Base-by-base conservation (phyloP, 2,888 invertebrate species). In the Melanchra persicariae region DNA sequence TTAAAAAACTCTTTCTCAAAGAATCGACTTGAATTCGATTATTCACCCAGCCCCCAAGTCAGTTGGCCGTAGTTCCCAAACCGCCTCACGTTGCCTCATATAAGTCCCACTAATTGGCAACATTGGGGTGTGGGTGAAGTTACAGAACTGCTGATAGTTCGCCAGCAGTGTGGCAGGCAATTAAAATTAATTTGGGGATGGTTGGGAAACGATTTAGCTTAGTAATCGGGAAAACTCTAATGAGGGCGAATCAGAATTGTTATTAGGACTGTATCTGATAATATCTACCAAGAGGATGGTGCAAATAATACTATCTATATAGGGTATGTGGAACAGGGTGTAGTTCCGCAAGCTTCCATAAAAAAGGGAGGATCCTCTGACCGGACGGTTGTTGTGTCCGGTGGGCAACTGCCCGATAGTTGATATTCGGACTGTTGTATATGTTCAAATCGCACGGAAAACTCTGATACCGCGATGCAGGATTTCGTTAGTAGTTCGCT, bases 31-130 rank as follows among this genome's bases (percentile, higher is more conserved):
- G 30, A 61, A 61, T 37, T 17, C 49, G 10, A 57, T 45, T n/a
- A 8, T 40, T 54, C n/a, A 34, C 22, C 19, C 26, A 49, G 30
- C 19, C 52, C 37, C 30, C 45, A 51, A 19, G 43, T 12, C 10
- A 57, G 12, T 10, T 19, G 40, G n/a, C 26, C 15, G n/a, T 40
- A 49, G 60, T 67, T 62, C 9, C 30, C 67, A n/a, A 80, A 58
- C 51, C 76, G 24, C 52, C 61, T 62, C 69, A 75, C 76, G 69
- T 68, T 58, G 30, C 69, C 34, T 34, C 66, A 58, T 52, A 80
- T 52, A 80, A 79, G 75, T 2, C 60, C 5, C n/a, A 8, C 58
- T 77, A 77, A 80, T 80, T 80, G 76, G 57, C 61, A 62, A 45
- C 45, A 24, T 34, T 24, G 26, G 15, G 45, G 43, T 5, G 49